Evolutionary conservation across 2,888 invertebrate species (phyloP), one percentile per base, ranked within the genome.

Genomic region (Acrobasis repandana): DNA sequence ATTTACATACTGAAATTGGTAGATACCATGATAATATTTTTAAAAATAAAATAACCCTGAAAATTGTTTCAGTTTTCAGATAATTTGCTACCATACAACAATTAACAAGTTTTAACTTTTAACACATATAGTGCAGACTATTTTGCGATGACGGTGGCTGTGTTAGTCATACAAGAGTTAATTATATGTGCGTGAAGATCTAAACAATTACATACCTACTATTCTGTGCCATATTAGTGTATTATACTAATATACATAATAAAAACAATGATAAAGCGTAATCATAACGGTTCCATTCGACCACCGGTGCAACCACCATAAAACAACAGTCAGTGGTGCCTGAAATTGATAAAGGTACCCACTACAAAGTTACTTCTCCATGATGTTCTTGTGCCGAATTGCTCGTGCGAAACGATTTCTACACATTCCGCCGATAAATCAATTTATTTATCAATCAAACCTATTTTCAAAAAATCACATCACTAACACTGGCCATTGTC

Each of bases 401-500:
- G 73, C 70, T 87, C 81, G 76, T 75, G 86, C 84, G 82, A 70
- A 79, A 79, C 85, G 78, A 86, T 87, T 85, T 86, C 85, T 83
- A 84, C 79, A 79, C 86, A 84, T 84, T 80, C 81, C 79, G 72
- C 63, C 71, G 65, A 77, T 74, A 77, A 71, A 63, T 64, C 69
- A 64, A 66, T 65, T 70, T 54, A 61, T 67, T 62, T 57, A 62
- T 64, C 52, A 61, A 63, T 63, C 64, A 61, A 64, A 63, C 65
- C 62, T 65, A 66, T 66, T 67, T 67, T 65, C 56, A 58, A 68
- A 66, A 68, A 60, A 66, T 65, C 65, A 65, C 64, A 46, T 58
- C 66, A 66, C 49, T 66, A 66, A 63, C 74, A 78, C 74, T 71
- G 74, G 70, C 66, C 65, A 72, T 68, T 64, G 38, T 57, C 69